Percentiles rank a stretch among this genome's conserved stretches.
phyloP scores from a whole-genome alignment of 2,888 invertebrate species.

The Stictocephala bisonia region DNA sequence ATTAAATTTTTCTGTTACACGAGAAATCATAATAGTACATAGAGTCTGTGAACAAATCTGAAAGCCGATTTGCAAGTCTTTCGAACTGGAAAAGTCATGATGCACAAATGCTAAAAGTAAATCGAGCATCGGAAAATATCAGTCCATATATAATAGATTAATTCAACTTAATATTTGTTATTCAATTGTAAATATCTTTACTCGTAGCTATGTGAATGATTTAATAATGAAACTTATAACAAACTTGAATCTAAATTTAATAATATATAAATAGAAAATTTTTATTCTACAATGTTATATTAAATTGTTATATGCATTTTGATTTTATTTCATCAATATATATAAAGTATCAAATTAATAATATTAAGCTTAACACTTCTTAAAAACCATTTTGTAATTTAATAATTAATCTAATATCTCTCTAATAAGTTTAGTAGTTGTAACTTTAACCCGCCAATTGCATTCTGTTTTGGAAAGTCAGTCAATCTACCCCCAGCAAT shows the following conservation, averaged over 20 bases:
- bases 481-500: background rate
- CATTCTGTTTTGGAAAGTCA: conserved; percentile 7
- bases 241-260: too few species aligned
- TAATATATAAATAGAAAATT: too few species aligned
- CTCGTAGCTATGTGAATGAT: too few species aligned
- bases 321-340: too few species aligned
- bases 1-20: conserved; percentile 57
- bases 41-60: conserved; percentile 72
- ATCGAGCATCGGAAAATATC: conserved; percentile 74
- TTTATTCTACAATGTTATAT: too few species aligned
- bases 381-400: background rate
- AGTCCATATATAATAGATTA: conserved; percentile 61
- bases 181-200: too few species aligned
- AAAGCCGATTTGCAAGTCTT: conserved; percentile 70
- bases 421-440: background rate
- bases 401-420: conserved; percentile 3
- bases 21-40: conserved; percentile 70
- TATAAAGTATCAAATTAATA: too few species aligned
- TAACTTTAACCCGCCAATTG: background rate
- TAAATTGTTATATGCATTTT: too few species aligned
- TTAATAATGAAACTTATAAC: too few species aligned
- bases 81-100: conserved; percentile 71
- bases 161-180: too few species aligned
- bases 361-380: too few species aligned
- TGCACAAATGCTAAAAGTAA: conserved; percentile 68